Evolutionary conservation across 1,140 invertebrate genomes (phyloP).

Genomic region (Hycleus cichorii): DNA sequence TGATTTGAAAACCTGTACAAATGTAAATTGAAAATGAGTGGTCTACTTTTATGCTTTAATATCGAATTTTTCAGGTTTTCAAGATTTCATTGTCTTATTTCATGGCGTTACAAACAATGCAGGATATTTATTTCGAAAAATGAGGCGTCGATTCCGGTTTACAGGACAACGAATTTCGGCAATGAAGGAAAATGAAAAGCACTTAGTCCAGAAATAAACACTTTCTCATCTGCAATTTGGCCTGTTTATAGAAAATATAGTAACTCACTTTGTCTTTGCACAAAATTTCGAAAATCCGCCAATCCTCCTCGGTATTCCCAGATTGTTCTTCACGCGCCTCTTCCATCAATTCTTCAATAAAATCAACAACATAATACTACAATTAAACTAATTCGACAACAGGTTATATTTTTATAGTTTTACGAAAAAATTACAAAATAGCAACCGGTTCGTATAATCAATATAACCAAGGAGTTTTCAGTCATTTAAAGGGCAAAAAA

Average conservation of each 20-base stretch:
- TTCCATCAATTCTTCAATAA: slow-evolving; percentile 4
- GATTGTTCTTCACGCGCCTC: slow-evolving; percentile 23
- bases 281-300: slow-evolving; percentile 58
- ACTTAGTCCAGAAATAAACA: no score
- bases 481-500: background rate
- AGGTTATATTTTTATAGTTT: background rate
- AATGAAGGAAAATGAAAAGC: no score
- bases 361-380: background rate
- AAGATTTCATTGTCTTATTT: no score
- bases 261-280: slow-evolving; percentile 44
- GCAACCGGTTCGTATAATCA: slow-evolving; percentile 15
- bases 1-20: no score
- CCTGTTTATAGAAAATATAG: background rate
- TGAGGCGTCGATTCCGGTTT: no score
- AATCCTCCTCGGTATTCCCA: slow-evolving; percentile 54
- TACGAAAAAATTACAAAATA: slow-evolving; percentile 4
- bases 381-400: background rate
- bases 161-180: no score
- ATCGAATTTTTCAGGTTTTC: no score
- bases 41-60: no score
- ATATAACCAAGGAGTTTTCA: slow-evolving; percentile 15
- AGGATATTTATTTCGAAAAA: no score
- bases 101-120: no score
- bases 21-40: no score
- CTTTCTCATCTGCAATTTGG: no score